Evolutionary conservation across 1,140 invertebrate genomes (phyloP).

Genomic region (Babylonia areolata): DNA sequence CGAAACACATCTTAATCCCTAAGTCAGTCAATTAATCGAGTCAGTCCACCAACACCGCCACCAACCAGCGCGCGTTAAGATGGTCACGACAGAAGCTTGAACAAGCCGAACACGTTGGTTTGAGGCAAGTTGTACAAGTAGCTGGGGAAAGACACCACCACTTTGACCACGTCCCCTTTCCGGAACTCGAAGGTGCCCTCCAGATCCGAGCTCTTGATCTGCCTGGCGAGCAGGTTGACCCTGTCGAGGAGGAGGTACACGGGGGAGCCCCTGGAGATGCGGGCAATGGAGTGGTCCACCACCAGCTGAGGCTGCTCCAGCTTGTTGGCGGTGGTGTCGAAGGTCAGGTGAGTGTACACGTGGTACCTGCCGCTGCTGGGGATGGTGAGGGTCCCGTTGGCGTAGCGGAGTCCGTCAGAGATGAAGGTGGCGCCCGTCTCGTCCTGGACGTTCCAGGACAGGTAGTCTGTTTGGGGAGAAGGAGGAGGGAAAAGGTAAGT

Average conservation of each 20-base stretch:
- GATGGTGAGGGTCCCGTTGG: constrained; percentile 37
- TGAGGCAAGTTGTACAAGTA: constrained; percentile 35
- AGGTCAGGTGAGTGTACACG: constrained; percentile 36
- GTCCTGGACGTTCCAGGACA: constrained; percentile 17
- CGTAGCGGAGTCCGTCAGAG: constrained; percentile 25
- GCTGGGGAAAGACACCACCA: constrained; percentile 18
- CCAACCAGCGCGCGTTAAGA: not conserved
- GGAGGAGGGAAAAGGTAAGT: not conserved
- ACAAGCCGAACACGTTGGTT: constrained; percentile 31
- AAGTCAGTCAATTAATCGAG: not conserved
- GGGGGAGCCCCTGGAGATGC: constrained; percentile 10
- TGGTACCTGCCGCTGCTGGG: constrained; percentile 27
- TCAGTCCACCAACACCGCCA: not conserved
- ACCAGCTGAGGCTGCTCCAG: constrained; percentile 23
- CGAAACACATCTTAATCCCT: not conserved
- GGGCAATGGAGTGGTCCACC: constrained; percentile 21
- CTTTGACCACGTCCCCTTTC: constrained; percentile 23
- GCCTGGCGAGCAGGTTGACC: constrained; percentile 7
- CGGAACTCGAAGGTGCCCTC: constrained; percentile 34
- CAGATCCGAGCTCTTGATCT: constrained; percentile 33
- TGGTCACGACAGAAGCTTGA: constrained; percentile 21
- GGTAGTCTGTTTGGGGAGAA: constrained; percentile 13
- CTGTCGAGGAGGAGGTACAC: constrained; percentile 19
- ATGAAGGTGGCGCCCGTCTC: constrained; percentile 25
- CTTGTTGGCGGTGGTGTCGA: constrained; percentile 30